Conservation (phyloP, 2,888 invertebrate genomes). For the Chloroclystis v-ata region DNA sequence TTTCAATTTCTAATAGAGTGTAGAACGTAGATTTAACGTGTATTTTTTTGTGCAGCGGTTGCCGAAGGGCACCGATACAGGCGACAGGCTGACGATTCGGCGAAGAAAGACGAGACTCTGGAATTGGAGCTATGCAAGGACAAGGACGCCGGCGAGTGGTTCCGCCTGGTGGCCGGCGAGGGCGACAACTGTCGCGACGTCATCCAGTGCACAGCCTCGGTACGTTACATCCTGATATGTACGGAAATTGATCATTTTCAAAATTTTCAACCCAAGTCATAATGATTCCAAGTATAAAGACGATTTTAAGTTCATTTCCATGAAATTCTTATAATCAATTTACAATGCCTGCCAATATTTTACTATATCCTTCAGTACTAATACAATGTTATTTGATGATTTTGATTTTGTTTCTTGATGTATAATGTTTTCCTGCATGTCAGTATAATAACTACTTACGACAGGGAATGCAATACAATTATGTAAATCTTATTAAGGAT, state of each 20-base stretch:
- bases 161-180: conserved; percentile 91
- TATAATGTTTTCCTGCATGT: too few species aligned
- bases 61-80: conserved; percentile 77
- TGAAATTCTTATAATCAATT: too few species aligned
- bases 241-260: too few species aligned
- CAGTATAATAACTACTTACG: background rate
- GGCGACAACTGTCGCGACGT: conserved; percentile 96
- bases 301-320: too few species aligned
- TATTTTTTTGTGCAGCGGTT: conserved; percentile 50
- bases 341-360: too few species aligned
- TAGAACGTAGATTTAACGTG: conserved; percentile 25
- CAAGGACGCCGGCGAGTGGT: conserved; percentile 97
- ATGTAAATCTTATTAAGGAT: conserved; percentile 6
- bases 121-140: conserved; percentile 94
- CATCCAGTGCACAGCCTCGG: conserved; percentile 95
- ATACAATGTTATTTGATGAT: too few species aligned
- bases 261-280: too few species aligned
- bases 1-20: background rate
- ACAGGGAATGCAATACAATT: background rate
- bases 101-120: conserved; percentile 91
- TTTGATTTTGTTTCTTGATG: too few species aligned
- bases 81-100: conserved; percentile 82
- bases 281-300: too few species aligned
- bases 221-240: conserved; percentile 60
- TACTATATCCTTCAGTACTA: too few species aligned